Evolutionary conservation across 2,888 invertebrate species (phyloP), one percentile per base, ranked within the genome.

Genomic region (Sesia bembeciformis): DNA sequence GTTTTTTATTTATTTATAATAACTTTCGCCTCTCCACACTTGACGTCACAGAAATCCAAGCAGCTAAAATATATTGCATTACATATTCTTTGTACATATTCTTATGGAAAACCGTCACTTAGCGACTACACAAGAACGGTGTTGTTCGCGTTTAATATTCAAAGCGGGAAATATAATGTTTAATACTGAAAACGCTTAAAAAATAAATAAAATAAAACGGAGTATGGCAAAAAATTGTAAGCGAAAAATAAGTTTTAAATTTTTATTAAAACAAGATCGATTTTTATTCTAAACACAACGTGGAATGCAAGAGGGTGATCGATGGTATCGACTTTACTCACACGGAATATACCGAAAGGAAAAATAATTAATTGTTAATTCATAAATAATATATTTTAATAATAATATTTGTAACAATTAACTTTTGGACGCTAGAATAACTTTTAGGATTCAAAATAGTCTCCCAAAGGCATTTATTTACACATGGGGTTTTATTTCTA

Each of bases 251-350:
- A 50, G 42, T 49, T 51, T 55, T 4, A 50, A 38, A 5, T 38
- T 2, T 49, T 5, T 6, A 42, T 23, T 42, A 42, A 42, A 42
- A 42, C 7, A 42, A 42, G 5, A 42, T 39, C 39, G 6, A 50
- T 3, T 39, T 23, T 6, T 50, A 50, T 3, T 50, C 53, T 53
- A 56, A 53, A 58, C n/a, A 55, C 70, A 80, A 76, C 71, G 78
- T 86, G 87, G 88, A 88, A 88, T 88, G 87, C 87, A 85, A 81
- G 75, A 78, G 81, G 82, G 70, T 40, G 39, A 40, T 50, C 23
- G 38, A 51, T 23, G 38, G n/a, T 73, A 68, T 70, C 69, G 65
- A 72, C 40, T n/a, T n/a, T 38, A n/a, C 8, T 39, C 64, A 65
- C 58, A 67, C 63, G 67, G 72, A 66, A 71, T 70, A 65, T 4